Percentiles rank a stretch among this genome's conserved stretches.
Conservation (phyloP, 2,888 invertebrate species). For the Thyatira batis region DNA sequence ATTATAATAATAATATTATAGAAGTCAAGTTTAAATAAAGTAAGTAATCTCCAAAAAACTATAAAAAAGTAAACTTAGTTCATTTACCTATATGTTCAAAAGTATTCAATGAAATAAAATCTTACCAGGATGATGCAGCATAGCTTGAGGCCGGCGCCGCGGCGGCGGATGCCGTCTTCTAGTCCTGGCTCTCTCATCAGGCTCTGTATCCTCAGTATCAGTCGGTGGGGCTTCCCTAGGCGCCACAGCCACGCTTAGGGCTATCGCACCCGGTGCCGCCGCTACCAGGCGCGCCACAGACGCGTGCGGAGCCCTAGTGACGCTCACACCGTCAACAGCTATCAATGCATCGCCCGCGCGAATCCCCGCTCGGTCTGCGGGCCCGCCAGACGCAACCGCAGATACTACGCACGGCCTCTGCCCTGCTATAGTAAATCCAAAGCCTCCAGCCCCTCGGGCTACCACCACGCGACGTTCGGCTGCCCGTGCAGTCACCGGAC, state of each 20-base stretch:
- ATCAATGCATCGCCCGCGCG: slow-evolving; percentile 96
- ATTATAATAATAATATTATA: no score
- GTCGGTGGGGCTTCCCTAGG: slow-evolving; percentile 72
- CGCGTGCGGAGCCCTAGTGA: slow-evolving; percentile 95
- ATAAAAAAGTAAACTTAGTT: no score
- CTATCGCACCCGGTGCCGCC: slow-evolving; percentile 90
- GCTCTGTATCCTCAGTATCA: slow-evolving; percentile 75
- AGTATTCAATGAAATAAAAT: neutral
- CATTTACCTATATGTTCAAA: no score
- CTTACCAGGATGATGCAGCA: slow-evolving; percentile 69
- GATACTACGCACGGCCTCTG: slow-evolving; percentile 97
- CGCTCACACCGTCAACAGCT: slow-evolving; percentile 95
- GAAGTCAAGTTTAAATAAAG: no score
- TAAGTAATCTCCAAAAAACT: no score
- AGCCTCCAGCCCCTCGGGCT: slow-evolving; percentile 92
- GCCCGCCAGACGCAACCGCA: slow-evolving; percentile 92
- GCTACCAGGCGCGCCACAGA: slow-evolving; percentile 96
- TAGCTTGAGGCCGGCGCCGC: slow-evolving; percentile 63
- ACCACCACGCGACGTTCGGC: slow-evolving; percentile 93
- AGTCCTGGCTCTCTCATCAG: slow-evolving; percentile 69
- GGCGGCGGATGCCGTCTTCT: slow-evolving; percentile 70
- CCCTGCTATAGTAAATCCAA: slow-evolving; percentile 98
- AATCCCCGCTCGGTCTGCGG: slow-evolving; percentile 94
- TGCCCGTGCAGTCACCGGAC: slow-evolving; percentile 62
- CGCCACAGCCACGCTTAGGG: slow-evolving; percentile 94